phyloP scores from a whole-genome alignment of 2,888 invertebrate species.

The Cataglyphis rosenhaueri region DNA sequence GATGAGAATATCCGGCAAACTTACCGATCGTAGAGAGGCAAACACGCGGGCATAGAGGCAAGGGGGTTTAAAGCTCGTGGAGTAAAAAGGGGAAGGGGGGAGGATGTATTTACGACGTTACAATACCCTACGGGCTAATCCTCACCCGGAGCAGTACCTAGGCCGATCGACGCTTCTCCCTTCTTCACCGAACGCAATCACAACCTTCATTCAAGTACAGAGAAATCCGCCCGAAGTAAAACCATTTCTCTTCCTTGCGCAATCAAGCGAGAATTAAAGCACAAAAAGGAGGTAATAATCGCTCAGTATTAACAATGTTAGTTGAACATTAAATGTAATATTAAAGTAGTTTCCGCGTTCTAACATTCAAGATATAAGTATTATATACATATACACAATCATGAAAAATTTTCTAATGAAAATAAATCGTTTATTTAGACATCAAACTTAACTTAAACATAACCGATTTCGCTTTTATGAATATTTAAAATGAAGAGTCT shows the following conservation, averaged over 20 bases:
- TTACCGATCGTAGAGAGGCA: conserved; percentile 70
- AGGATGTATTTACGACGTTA: conserved; percentile 84
- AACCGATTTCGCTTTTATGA: neutral
- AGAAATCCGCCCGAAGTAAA: conserved; percentile 59
- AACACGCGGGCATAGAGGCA: conserved; percentile 49
- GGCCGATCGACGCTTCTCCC: conserved; percentile 68
- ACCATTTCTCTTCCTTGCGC: conserved; percentile 51
- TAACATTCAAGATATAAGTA: neutral
- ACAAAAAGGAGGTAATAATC: conserved; percentile 42
- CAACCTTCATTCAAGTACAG: conserved; percentile 52
- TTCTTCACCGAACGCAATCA: conserved; percentile 62
- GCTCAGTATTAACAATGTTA: conserved; percentile 22
- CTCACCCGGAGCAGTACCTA: conserved; percentile 77
- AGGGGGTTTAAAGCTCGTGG: conserved; percentile 68
- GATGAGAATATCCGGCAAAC: conserved; percentile 74
- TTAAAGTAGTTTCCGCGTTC: neutral
- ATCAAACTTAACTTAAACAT: neutral
- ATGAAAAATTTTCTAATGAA: neutral
- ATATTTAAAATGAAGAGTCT: neutral
- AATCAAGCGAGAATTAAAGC: conserved; percentile 44
- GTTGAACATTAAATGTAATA: conserved; percentile 20
- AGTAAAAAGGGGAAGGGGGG: conserved; percentile 67
- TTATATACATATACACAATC: neutral
- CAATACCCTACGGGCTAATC: conserved; percentile 85
- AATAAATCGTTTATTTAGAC: neutral